Evolutionary conservation across 2,113 vertebrate species (phyloP).

Genomic region (Heteronetta atricapilla): DNA sequence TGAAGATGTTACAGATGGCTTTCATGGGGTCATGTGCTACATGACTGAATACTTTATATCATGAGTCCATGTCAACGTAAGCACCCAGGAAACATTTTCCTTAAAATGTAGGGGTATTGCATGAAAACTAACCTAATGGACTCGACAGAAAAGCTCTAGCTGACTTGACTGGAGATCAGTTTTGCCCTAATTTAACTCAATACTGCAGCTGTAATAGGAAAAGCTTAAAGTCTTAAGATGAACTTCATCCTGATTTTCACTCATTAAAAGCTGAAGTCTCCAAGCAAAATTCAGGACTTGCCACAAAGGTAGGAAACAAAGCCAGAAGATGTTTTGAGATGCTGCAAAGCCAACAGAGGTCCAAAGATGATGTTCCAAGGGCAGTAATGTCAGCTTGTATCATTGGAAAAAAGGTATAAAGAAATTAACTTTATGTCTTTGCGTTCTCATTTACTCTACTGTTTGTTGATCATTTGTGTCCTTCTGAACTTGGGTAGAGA

Average conservation of each 20-base stretch:
- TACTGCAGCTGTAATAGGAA: background rate
- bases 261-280: background rate
- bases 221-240: background rate
- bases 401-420: background rate
- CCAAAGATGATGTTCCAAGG: background rate
- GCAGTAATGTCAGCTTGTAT: rapidly evolving
- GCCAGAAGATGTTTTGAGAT: background rate
- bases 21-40: background rate
- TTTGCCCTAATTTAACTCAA: background rate
- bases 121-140: background rate
- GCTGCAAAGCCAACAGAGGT: background rate
- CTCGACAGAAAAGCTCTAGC: background rate
- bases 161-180: background rate
- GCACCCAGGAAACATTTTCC: background rate
- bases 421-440: background rate
- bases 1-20: background rate
- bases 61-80: background rate
- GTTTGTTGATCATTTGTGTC: background rate
- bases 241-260: background rate
- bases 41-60: background rate
- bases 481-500: background rate
- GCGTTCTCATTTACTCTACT: background rate
- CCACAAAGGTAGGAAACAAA: background rate
- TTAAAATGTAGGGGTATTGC: background rate
- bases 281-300: background rate